Conservation (phyloP, 2,797 vertebrate genomes). For the Gallinago nigripennis region DNA sequence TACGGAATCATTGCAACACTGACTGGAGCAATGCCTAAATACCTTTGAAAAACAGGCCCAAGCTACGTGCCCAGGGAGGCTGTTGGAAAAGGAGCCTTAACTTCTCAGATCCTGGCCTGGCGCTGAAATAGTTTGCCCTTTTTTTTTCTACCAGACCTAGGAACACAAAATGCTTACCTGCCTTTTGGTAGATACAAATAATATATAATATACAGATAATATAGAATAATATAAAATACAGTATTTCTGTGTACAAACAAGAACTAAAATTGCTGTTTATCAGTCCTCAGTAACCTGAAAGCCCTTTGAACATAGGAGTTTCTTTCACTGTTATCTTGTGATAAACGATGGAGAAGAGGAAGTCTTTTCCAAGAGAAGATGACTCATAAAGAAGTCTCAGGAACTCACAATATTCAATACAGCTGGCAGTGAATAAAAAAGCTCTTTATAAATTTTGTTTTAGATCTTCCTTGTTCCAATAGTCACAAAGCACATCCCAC, state of each 20-base stretch:
- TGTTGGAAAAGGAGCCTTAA: neutral
- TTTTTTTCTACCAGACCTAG: neutral
- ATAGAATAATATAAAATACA: neutral
- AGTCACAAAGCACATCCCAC: neutral
- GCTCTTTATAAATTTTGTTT: neutral
- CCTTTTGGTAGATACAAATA: neutral
- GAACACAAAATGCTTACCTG: neutral
- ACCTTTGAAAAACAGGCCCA: conserved; percentile 16
- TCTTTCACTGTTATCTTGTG: neutral
- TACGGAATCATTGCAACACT: conserved; percentile 57
- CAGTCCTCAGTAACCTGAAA: neutral
- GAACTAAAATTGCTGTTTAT: neutral
- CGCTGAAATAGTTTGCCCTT: neutral
- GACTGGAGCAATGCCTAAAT: conserved; percentile 56
- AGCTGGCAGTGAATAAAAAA: neutral
- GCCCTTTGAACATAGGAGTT: neutral
- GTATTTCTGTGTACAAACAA: neutral
- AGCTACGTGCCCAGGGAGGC: neutral
- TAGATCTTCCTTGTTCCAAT: neutral
- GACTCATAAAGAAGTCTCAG: neutral
- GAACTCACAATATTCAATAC: neutral
- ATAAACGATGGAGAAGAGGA: neutral
- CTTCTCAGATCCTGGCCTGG: neutral
- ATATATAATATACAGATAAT: neutral
- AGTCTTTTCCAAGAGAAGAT: conserved; percentile 23